Evolutionary conservation across 2,888 invertebrate genomes (phyloP).

Genomic region (Cheilosia impressa): DNA sequence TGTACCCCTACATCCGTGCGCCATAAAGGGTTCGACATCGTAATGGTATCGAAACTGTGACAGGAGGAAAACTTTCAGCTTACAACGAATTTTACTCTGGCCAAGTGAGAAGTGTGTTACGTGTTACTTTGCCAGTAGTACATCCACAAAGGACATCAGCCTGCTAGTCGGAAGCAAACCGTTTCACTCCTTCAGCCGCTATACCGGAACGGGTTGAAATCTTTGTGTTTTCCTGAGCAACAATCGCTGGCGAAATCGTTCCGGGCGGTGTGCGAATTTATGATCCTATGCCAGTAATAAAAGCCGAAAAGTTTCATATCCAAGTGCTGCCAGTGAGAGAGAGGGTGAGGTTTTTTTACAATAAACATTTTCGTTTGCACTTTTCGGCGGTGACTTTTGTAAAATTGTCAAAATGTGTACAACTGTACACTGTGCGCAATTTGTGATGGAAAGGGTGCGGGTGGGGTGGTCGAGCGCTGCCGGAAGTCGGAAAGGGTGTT

Average conservation of each 20-base stretch:
- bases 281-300: slow-evolving; percentile 73
- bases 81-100: slow-evolving; percentile 35
- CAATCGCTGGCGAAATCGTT: slow-evolving; percentile 74
- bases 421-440: slow-evolving; percentile 28
- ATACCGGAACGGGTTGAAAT: slow-evolving; percentile 62
- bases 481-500: slow-evolving; percentile 74
- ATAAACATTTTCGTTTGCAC: slow-evolving; percentile 69
- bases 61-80: slow-evolving; percentile 44
- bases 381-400: slow-evolving; percentile 37
- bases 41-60: slow-evolving; percentile 63
- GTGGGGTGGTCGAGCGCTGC: slow-evolving; percentile 53
- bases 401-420: slow-evolving; percentile 52
- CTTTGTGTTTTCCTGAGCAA: slow-evolving; percentile 69
- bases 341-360: slow-evolving; percentile 41
- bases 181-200: slow-evolving; percentile 52
- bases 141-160: slow-evolving; percentile 54
- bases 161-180: slow-evolving; percentile 56
- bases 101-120: slow-evolving; percentile 44
- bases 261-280: slow-evolving; percentile 76
- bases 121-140: slow-evolving; percentile 49
- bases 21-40: slow-evolving; percentile 57
- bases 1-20: slow-evolving; percentile 54
- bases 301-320: slow-evolving; percentile 66
- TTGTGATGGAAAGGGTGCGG: slow-evolving; percentile 26
- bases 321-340: neutral